phyloP scores from a whole-genome alignment of 1,140 invertebrate species.

The Heterodera schachtii region DNA sequence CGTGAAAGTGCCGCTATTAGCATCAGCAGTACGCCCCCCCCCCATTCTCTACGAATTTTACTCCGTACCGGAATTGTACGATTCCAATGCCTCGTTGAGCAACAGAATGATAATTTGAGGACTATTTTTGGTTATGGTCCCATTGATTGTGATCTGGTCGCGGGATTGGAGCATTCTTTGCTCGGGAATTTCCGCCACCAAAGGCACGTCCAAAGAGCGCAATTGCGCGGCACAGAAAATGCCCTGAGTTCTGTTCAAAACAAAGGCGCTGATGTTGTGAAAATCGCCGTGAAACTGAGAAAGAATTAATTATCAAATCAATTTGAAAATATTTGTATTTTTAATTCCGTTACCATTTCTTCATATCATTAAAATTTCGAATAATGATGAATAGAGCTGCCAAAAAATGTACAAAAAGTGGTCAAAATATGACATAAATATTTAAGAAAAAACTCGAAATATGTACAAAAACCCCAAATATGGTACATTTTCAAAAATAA shows the following conservation, averaged over 20 bases:
- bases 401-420: too few relatives aligned
- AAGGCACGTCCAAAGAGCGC: neutral
- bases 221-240: neutral
- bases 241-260: neutral
- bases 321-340: too few relatives aligned
- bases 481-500: too few relatives aligned
- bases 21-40: too few relatives aligned
- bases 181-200: neutral
- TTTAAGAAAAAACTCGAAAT: too few relatives aligned
- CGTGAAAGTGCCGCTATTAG: too few relatives aligned
- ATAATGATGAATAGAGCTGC: too few relatives aligned
- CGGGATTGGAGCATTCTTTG: neutral
- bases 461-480: too few relatives aligned
- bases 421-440: too few relatives aligned
- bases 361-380: too few relatives aligned
- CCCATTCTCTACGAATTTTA: neutral
- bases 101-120: neutral
- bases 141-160: neutral
- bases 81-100: neutral
- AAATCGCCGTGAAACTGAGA: neutral
- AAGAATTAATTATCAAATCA: neutral
- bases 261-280: neutral
- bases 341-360: too few relatives aligned
- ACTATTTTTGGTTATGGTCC: neutral
- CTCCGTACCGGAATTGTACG: neutral